Evolutionary conservation across 2,797 vertebrate species (phyloP).

Genomic region (Myotis planiceps): DNA sequence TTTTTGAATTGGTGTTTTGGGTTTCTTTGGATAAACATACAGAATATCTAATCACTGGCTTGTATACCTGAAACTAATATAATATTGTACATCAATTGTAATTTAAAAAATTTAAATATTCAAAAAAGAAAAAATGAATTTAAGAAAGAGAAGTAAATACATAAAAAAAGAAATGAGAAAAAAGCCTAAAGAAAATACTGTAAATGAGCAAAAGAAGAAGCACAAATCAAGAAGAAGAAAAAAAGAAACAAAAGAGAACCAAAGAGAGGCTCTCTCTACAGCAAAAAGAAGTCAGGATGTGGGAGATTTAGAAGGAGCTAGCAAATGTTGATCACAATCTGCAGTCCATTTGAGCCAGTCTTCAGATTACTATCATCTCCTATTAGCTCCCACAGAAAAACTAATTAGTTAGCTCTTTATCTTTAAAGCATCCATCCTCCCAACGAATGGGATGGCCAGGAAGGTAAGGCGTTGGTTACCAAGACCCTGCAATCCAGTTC

Average conservation of each 20-base stretch:
- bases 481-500: background rate
- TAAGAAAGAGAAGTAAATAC: background rate
- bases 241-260: background rate
- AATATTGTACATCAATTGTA: background rate
- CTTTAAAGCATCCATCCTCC: slow-evolving; percentile 35
- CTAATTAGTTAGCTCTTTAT: slow-evolving; percentile 71
- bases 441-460: background rate
- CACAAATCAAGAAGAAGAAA: background rate
- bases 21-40: background rate
- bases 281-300: background rate
- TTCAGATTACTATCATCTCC: slow-evolving; percentile 70
- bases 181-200: background rate
- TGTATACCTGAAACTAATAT: background rate
- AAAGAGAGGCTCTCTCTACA: background rate
- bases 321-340: background rate
- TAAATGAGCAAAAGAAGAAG: background rate
- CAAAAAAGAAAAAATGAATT: background rate
- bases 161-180: background rate
- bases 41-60: background rate
- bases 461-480: background rate
- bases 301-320: background rate
- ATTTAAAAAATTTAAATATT: background rate
- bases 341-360: background rate
- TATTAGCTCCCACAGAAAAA: slow-evolving; percentile 60
- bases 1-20: background rate